A percentile compares a stretch with the other conserved stretches of the same genome.
Conservation (phyloP, 2,113 vertebrate genomes). For the Xerus inauris region DNA sequence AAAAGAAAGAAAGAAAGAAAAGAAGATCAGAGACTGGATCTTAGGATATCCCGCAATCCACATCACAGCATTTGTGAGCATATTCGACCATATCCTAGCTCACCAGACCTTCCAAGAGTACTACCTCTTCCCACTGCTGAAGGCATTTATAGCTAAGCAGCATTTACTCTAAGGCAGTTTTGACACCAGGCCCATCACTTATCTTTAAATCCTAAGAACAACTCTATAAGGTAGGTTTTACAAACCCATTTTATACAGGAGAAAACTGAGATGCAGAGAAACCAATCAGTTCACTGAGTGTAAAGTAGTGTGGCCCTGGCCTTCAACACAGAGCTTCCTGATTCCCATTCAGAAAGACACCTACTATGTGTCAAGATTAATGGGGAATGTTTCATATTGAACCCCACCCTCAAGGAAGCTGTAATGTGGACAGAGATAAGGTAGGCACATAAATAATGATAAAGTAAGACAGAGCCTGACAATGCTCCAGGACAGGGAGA, state of each 20-base stretch:
- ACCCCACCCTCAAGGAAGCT: neutral
- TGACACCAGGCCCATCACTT: neutral
- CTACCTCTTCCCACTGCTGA: neutral
- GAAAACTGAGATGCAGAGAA: conserved; percentile 8
- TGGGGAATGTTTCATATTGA: neutral
- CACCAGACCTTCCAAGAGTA: neutral
- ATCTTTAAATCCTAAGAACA: conserved; percentile 20
- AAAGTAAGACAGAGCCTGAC: neutral
- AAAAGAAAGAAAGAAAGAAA: too few species aligned
- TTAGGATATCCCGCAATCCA: neutral
- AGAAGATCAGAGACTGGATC: neutral
- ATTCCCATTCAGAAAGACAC: neutral
- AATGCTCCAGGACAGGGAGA: neutral
- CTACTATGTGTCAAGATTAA: neutral
- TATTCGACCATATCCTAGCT: neutral
- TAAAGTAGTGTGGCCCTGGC: neutral
- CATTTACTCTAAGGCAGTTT: neutral
- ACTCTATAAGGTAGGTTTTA: neutral
- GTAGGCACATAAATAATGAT: neutral
- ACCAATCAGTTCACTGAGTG: neutral
- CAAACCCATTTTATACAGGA: neutral
- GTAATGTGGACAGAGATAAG: conserved; percentile 43
- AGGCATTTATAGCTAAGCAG: neutral
- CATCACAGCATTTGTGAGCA: neutral
- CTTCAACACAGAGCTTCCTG: neutral